Base-by-base conservation (phyloP, 2,113 vertebrate species). In the Gallinago jamesoni region DNA sequence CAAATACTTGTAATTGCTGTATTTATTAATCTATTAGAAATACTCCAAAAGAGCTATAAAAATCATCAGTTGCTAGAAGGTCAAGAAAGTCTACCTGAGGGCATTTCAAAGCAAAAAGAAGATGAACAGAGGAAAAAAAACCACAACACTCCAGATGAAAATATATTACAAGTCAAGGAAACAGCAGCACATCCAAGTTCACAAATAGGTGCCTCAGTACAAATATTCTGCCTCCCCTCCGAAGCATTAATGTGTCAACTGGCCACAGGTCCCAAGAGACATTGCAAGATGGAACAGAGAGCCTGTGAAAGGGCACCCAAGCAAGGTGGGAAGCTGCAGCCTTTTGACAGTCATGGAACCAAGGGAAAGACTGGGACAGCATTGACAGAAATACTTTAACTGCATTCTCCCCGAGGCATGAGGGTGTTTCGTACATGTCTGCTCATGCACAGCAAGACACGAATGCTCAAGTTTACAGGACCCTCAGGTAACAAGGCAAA, bases 361-460 rank as follows among this genome's bases (percentile, higher is more conserved):
- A 66, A 84, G 15, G 24, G 7, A 80, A 59, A 84, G 60, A 91
- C 33, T 39, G 57, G 2, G 1, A 64, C 7, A 69, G n/a, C 39
- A 56, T 0, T 39, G 41, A 77, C 55, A 77, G 31, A 70, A 83
- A 74, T 3, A 86, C 20, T 5, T 73, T 2, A 72, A 66, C 33
- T 16, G 10, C 8, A 3, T 14, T 77, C 23, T 73, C 33, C 50
- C 17, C 0, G 0, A 33, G 74, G 69, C 45, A 66, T 0, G 6
- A 67, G 31, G 23, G 15, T 1, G 11, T 33, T 74, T 17, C 41
- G 18, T 39, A 50, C 4, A 1, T 4, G 7, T 60, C 31, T 62
- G 10, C 64, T 89, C 9, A 2, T 0, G 5, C 53, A 7, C 3
- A 74, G 9, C 53, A 81, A 45, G 33, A 53, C 33, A 56, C 1